Percentiles rank a stretch among this genome's conserved stretches.
These are phyloP conservation scores for Gila robusta DNA, from an alignment of 2,797 vertebrate genomes.

Conservation along the genomic window DNA sequence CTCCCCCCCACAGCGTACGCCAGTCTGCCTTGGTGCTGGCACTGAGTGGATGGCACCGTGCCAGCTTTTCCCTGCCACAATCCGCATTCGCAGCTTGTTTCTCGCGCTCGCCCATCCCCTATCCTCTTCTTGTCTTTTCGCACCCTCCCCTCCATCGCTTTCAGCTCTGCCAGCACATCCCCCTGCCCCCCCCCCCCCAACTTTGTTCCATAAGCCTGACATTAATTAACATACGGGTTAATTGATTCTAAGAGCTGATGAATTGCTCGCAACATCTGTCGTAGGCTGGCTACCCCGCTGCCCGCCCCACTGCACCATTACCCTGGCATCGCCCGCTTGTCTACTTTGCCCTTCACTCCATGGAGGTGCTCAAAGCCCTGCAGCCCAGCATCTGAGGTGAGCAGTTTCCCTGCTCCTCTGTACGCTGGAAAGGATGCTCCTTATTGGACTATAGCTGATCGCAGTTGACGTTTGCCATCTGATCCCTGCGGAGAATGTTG, in stretches of 20 bases:
- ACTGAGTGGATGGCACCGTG: conserved; percentile 99
- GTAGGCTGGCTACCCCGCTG: conserved; percentile 73
- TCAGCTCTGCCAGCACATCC: conserved; percentile 77
- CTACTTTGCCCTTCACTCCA: conserved; percentile 64
- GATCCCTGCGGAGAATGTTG: conserved; percentile 68
- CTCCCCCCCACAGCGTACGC: conserved; percentile 81
- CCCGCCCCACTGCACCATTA: conserved; percentile 70
- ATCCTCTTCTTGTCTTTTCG: conserved; percentile 78
- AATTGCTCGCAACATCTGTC: conserved; percentile 85
- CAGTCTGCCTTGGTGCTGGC: conserved; percentile 92
- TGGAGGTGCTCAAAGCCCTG: conserved; percentile 72
- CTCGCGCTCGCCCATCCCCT: conserved; percentile 89
- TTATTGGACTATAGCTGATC: conserved; percentile 78
- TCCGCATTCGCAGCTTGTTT: conserved; percentile 95
- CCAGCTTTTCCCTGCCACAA: conserved; percentile 96
- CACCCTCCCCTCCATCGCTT: conserved; percentile 83
- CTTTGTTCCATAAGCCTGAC: conserved; percentile 90
- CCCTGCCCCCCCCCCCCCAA: conserved; percentile 73
- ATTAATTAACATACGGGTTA: conserved; percentile 98
- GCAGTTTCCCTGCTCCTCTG: conserved; percentile 57
- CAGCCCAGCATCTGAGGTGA: conserved; percentile 67
- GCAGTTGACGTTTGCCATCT: conserved; percentile 73
- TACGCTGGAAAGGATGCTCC: conserved; percentile 69
- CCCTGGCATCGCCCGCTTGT: conserved; percentile 80
- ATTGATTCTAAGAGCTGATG: conserved; percentile 95